Evolutionary conservation across 2,113 vertebrate genomes (phyloP).

Genomic region (Gulo gulo): DNA sequence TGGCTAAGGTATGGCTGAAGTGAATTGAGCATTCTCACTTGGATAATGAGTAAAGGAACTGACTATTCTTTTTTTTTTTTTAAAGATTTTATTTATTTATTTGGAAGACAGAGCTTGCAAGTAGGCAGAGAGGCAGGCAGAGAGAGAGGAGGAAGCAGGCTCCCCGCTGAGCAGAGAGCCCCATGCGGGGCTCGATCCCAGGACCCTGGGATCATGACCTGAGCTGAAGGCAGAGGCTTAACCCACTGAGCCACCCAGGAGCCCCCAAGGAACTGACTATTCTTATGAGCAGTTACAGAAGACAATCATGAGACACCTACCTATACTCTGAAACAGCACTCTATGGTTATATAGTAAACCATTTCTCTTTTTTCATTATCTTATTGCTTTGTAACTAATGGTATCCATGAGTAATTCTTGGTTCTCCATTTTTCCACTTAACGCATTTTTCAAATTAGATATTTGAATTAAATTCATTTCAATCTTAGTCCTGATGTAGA

Average conservation of each 20-base stretch:
- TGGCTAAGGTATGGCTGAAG: neutral
- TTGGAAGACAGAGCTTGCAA: too few relatives aligned
- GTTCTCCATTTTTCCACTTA: neutral
- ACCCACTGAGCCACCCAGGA: too few relatives aligned
- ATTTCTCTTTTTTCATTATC: neutral
- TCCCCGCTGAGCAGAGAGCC: too few relatives aligned
- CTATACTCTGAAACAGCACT: neutral
- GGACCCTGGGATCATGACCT: too few relatives aligned
- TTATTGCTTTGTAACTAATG: neutral
- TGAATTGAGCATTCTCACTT: neutral
- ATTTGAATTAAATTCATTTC: neutral
- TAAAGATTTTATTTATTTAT: too few relatives aligned
- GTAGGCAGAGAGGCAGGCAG: too few relatives aligned
- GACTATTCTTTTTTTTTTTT: too few relatives aligned
- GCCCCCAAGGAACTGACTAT: too few relatives aligned
- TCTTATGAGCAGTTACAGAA: neutral
- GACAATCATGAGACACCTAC: neutral
- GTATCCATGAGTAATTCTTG: neutral
- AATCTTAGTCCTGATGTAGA: neutral
- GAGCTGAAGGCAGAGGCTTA: too few relatives aligned
- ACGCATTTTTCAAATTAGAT: neutral
- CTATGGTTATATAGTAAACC: neutral
- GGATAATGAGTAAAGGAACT: neutral
- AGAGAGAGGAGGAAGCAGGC: too few relatives aligned
- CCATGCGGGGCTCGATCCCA: too few relatives aligned